Evolutionary conservation across 2,888 invertebrate genomes (phyloP), one percentile per base, ranked within the genome.

Genomic region (Harmothoe impar): DNA sequence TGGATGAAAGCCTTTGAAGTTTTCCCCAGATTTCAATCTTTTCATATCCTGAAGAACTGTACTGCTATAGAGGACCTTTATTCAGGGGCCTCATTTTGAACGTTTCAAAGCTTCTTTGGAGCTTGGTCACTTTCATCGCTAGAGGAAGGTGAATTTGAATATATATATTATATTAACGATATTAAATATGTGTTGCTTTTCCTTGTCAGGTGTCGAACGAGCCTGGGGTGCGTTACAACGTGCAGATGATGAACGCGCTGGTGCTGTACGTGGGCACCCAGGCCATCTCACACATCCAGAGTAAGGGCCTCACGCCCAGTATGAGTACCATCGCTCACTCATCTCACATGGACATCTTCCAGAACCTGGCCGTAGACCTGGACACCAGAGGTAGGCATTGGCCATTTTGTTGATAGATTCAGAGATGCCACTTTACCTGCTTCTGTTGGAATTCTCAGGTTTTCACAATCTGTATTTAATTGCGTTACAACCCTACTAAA

Each of bases 331-430:
- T 99, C 92, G 95, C 95, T 52, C 99, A 99, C 96, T 99, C 99
- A 54, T 98, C 99, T 0, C 99, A 99, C 96, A 99, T 99, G 99
- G 99, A 99, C 96, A 99, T 99, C 93, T 99, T 99, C 97, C 99
- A 99, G 96, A 99, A 99, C 96, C 97, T 99, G 93, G 99, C 99
- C 0, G 99, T 99, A 0, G 99, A 99, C 96, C 97, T 99, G 92
- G 99, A 99, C 96, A 99, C 98, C 20, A 99, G 99, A 96, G 99
- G 99, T 96, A 96, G 78, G 91, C 25, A 23, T 43, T 43, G n/a
- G n/a, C n/a, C n/a, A n/a, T n/a, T n/a, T n/a, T n/a, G n/a, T n/a
- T n/a, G n/a, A n/a, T n/a, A n/a, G n/a, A n/a, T n/a, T n/a, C n/a
- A n/a, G n/a, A n/a, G n/a, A n/a, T n/a, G n/a, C n/a, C n/a, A n/a